Evolutionary conservation across 2,113 vertebrate genomes (phyloP).

Genomic region (Petaurus breviceps): DNA sequence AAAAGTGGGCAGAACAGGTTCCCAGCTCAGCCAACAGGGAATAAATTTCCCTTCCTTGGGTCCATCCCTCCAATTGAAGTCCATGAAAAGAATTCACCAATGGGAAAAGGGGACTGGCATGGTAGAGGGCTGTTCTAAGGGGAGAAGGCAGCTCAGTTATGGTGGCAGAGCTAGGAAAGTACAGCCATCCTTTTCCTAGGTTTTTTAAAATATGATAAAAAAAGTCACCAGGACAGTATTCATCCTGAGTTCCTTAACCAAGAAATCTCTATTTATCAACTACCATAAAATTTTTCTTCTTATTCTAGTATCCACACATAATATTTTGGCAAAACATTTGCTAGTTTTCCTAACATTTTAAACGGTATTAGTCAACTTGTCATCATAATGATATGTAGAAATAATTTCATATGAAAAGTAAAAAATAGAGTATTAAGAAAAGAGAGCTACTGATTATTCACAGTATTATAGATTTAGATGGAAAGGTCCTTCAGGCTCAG

Average conservation of each 20-base stretch:
- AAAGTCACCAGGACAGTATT: conserved; percentile 18
- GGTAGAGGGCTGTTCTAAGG: background rate
- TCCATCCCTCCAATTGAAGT: background rate
- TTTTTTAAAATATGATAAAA: conserved; percentile 55
- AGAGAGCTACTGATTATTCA: conserved; percentile 11
- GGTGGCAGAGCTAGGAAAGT: background rate
- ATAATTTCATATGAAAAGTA: conserved; percentile 44
- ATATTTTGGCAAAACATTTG: conserved; percentile 36
- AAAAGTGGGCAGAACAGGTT: background rate
- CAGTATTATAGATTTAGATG: conserved; percentile 18
- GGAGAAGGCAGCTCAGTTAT: background rate
- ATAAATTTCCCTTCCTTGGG: background rate
- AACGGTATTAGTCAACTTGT: conserved; percentile 21
- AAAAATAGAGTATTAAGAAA: conserved; percentile 5
- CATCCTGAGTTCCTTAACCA: background rate
- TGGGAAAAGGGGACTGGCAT: background rate
- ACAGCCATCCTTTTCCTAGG: background rate
- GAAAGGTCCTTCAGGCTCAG: conserved; percentile 23
- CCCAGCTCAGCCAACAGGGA: background rate
- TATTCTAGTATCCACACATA: conserved; percentile 42
- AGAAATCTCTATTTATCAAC: conserved; percentile 14
- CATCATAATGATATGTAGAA: conserved; percentile 23
- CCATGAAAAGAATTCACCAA: background rate
- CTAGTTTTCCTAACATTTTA: conserved; percentile 28
- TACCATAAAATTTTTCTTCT: background rate